Evolutionary conservation across 2,888 invertebrate genomes (phyloP), one percentile per base, ranked within the genome.

Genomic region (Callimorpha dominula): DNA sequence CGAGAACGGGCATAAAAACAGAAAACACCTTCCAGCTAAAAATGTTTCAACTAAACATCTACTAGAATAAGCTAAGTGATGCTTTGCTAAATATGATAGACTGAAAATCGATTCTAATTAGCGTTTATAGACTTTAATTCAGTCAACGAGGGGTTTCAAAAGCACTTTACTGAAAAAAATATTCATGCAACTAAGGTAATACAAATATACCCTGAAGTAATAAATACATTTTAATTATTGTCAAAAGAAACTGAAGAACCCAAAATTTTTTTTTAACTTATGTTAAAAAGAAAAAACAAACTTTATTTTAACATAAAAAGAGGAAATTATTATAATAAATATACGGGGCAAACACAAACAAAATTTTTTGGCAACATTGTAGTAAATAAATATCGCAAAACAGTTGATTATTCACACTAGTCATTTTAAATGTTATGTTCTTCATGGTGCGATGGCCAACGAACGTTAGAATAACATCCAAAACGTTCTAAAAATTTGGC

Each of bases 381-480:
- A 4, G 9, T 60, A 14, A 14, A 31, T 60, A 12, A 60, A 15
- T 65, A 31, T 2, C 5, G 14, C 9, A 14, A 65, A 49, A 65
- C 31, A 46, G 31, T 65, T 65, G 31, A 65, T 65, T 65, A 65
- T 42, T 54, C 17, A 71, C 62, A 31, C n/a, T 65, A 54, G 63
- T n/a, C 15, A 62, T 71, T 68, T 70, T n/a, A 52, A 52, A 63
- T 57, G 52, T 50, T 62, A 66, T 54, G 9, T 68, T n/a, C 15
- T 49, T 14, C 20, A 20, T 31, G 20, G 49, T 65, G 20, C 4
- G 11, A 65, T 20, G 46, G 49, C 46, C 50, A 8, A 49, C 40
- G 40, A 50, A 65, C 6, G 50, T 50, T 11, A 46, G 65, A 49
- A 65, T 20, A 20, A 31, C 17, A 40, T 50, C 50, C 50, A 40